Evolutionary conservation across 2,888 invertebrate genomes (phyloP).

Genomic region (Erebia aethiops): DNA sequence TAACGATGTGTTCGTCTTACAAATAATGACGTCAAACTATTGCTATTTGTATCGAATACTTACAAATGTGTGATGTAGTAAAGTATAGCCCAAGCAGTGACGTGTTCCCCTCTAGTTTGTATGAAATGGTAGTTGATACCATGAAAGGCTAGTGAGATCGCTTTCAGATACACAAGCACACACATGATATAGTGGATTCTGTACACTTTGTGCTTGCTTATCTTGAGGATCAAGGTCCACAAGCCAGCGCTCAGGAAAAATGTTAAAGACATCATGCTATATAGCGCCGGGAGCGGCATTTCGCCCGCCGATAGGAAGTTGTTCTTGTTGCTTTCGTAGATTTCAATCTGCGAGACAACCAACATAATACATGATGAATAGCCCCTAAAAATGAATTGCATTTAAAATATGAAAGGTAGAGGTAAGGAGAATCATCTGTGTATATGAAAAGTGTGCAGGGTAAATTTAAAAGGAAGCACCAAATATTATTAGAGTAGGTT

Average conservation of each 20-base stretch:
- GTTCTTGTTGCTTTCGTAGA: slow-evolving; percentile 92
- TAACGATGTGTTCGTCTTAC: not conserved
- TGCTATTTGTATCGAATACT: slow-evolving; percentile 55
- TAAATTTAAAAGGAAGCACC: no score
- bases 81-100: slow-evolving; percentile 98
- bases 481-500: no score
- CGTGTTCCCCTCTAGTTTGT: slow-evolving; percentile 94
- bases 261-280: slow-evolving; percentile 94
- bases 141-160: slow-evolving; percentile 96
- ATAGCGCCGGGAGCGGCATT: slow-evolving; percentile 96
- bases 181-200: slow-evolving; percentile 99
- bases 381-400: no score
- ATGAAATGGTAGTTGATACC: slow-evolving; percentile 98
- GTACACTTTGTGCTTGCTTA: slow-evolving; percentile 92
- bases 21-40: no score
- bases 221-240: slow-evolving; percentile 94
- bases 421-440: no score
- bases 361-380: not conserved
- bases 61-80: slow-evolving; percentile 98
- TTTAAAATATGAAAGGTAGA: no score
- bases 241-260: slow-evolving; percentile 95
- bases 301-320: slow-evolving; percentile 97
- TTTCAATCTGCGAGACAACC: slow-evolving; percentile 86
- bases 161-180: slow-evolving; percentile 94
- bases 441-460: no score